Evolutionary conservation across 2,888 invertebrate species (phyloP).

Genomic region (Macaria notata): DNA sequence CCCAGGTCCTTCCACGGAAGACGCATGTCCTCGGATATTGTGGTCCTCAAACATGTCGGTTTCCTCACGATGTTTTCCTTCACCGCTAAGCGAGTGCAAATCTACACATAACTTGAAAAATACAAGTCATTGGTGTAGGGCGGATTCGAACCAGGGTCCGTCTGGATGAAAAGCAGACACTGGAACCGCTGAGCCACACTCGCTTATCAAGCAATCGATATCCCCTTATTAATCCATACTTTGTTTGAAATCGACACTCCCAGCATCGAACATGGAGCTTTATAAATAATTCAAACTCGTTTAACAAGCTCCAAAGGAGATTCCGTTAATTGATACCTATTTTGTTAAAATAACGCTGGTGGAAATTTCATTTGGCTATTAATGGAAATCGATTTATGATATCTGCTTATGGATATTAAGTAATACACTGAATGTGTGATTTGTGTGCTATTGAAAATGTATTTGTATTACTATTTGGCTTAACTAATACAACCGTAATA

Average conservation of each 20-base stretch:
- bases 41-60: too few species aligned
- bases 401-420: conserved; percentile 1
- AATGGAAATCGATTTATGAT: conserved; percentile 16
- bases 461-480: conserved; percentile 11
- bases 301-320: conserved; percentile 16
- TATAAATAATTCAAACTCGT: conserved; percentile 18
- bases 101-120: too few species aligned
- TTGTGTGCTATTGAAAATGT: conserved; percentile 22
- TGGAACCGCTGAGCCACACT: too few species aligned
- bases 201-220: conserved; percentile 6
- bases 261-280: conserved; percentile 12
- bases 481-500: conserved; percentile 17
- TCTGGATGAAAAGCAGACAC: too few species aligned
- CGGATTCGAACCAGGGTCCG: too few species aligned
- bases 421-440: conserved; percentile 2
- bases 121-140: too few species aligned
- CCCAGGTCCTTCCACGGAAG: too few species aligned
- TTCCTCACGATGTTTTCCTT: too few species aligned
- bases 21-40: too few species aligned
- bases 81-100: too few species aligned
- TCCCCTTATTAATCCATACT: conserved; percentile 9
- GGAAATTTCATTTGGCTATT: conserved; percentile 16
- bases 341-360: conserved; percentile 22
- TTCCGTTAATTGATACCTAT: conserved; percentile 17
- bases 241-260: conserved; percentile 12